Evolutionary conservation across 2,888 invertebrate genomes (phyloP).

Genomic region (Dorcus parallelipipedus): DNA sequence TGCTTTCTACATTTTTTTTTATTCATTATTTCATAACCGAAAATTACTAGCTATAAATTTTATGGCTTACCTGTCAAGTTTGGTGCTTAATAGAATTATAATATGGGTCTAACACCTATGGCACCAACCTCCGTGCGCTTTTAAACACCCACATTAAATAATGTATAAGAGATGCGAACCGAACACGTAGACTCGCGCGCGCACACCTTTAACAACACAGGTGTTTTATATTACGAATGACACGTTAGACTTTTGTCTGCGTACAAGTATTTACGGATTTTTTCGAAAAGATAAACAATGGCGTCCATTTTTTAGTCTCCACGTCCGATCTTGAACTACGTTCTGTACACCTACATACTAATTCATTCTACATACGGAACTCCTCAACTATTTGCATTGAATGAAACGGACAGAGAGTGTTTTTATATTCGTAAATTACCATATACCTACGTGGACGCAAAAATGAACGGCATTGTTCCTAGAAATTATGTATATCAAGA

Average conservation of each 20-base stretch:
- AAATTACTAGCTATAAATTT: not conserved
- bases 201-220: slow-evolving; percentile 31
- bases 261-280: slow-evolving; percentile 29
- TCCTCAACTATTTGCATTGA: slow-evolving; percentile 6
- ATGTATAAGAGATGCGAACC: slow-evolving; percentile 29
- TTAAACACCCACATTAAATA: slow-evolving; percentile 22
- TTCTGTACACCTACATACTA: slow-evolving; percentile 6
- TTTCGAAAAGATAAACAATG: slow-evolving; percentile 34
- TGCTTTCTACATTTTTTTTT: not conserved
- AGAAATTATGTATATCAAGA: not conserved
- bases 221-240: slow-evolving; percentile 35
- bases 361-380: slow-evolving; percentile 6
- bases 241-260: slow-evolving; percentile 28
- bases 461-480: not conserved
- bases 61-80: slow-evolving; percentile 18
- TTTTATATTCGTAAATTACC: not conserved
- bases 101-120: slow-evolving; percentile 23
- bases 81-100: slow-evolving; percentile 21
- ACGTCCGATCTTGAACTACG: slow-evolving; percentile 30
- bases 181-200: slow-evolving; percentile 23
- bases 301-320: slow-evolving; percentile 28
- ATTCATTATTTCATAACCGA: not conserved
- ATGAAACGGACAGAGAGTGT: not conserved
- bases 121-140: slow-evolving; percentile 21
- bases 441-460: not conserved